Conservation (phyloP, 2,797 vertebrate genomes). For the Centropyge bicolor region DNA sequence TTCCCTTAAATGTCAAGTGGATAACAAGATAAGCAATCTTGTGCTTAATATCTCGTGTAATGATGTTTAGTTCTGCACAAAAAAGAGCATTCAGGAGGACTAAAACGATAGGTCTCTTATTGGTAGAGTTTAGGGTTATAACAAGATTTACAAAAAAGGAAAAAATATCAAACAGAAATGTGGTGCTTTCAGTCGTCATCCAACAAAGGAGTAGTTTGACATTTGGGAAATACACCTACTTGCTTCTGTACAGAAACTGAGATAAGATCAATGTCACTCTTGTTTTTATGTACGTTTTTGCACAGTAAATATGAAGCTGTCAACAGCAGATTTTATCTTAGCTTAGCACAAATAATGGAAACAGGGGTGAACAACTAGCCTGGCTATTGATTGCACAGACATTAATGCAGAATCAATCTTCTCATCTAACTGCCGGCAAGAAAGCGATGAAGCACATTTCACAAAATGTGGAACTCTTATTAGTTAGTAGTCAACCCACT, state of each 20-base stretch:
- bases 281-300: background rate
- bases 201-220: background rate
- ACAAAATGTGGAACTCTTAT: no score
- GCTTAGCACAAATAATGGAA: background rate
- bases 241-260: background rate
- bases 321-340: background rate
- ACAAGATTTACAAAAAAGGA: background rate
- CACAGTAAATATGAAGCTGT: conserved; percentile 4
- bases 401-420: background rate
- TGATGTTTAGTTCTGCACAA: background rate
- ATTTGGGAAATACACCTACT: background rate
- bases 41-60: background rate
- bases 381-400: background rate
- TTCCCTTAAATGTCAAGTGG: background rate
- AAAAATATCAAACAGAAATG: background rate
- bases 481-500: no score
- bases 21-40: background rate
- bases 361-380: background rate
- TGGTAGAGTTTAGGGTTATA: background rate
- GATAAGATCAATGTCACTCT: background rate
- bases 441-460: no score
- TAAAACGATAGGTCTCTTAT: background rate
- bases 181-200: background rate
- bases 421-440: background rate
- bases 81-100: background rate